Conservation (phyloP, 1,140 invertebrate species). For the Caerostris extrusa region DNA sequence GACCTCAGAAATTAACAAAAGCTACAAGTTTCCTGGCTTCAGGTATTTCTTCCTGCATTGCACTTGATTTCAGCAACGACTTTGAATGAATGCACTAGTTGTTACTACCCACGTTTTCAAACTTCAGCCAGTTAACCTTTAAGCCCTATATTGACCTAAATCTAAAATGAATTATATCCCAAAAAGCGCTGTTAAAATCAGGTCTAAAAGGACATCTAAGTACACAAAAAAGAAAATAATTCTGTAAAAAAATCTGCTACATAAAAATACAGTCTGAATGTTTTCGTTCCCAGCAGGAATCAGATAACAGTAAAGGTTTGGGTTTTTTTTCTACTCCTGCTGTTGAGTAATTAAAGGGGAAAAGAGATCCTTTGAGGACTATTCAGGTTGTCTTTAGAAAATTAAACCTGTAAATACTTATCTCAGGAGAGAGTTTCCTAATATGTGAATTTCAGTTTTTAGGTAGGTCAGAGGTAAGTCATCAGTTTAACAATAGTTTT, state of each 20-base stretch:
- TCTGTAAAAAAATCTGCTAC: conserved; percentile 4
- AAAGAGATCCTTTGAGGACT: conserved; percentile 8
- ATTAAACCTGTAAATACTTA: neutral
- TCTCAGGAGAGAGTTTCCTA: neutral
- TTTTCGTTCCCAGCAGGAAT: conserved; percentile 25
- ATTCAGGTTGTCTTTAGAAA: neutral
- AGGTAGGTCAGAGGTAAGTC: conserved; percentile 29
- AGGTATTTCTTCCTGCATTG: conserved; percentile 9
- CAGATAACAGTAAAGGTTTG: neutral
- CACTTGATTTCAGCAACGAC: conserved; percentile 37
- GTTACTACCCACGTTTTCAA: conserved; percentile 40
- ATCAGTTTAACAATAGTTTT: conserved; percentile 11
- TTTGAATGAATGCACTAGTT: neutral
- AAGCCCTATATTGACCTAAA: conserved; percentile 60
- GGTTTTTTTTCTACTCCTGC: neutral
- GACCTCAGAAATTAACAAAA: conserved; percentile 14
- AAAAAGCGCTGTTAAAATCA: conserved; percentile 19
- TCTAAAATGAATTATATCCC: conserved; percentile 52
- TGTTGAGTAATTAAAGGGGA: conserved; percentile 12
- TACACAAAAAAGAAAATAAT: conserved; percentile 10
- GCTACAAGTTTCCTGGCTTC: neutral
- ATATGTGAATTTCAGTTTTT: neutral
- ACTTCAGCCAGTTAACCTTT: conserved; percentile 68
- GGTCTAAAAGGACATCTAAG: conserved; percentile 45
- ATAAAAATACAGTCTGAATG: conserved; percentile 40